Percentiles rank a stretch among this genome's conserved stretches.
These are phyloP conservation scores for Calliphora vomitoria DNA, from an alignment of 2,888 invertebrate genomes.

Conservation along the genomic window DNA sequence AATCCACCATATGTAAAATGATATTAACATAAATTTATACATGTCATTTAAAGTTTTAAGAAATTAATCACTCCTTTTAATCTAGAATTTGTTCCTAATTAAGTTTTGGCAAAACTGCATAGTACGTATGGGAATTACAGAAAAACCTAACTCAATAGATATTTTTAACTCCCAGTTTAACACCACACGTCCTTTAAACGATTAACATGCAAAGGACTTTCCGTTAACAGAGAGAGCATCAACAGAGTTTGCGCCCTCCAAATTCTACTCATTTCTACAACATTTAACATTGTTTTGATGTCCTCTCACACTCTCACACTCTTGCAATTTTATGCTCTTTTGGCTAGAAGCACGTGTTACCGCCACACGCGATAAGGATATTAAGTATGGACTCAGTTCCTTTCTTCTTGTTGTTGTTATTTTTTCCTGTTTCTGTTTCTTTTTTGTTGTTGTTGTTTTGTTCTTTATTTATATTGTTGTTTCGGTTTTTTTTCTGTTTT, in stretches of 20 bases:
- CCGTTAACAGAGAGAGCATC: slow-evolving; percentile 13
- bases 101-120: too few relatives aligned
- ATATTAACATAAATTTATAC: too few relatives aligned
- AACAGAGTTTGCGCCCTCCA: slow-evolving; percentile 29
- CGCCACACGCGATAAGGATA: slow-evolving; percentile 37
- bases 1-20: too few relatives aligned
- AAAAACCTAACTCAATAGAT: neutral
- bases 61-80: too few relatives aligned
- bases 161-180: neutral
- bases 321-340: neutral
- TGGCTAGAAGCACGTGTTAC: slow-evolving; percentile 62
- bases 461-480: slow-evolving; percentile 23
- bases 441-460: slow-evolving; percentile 9
- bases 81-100: too few relatives aligned
- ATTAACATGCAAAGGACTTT: neutral
- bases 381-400: slow-evolving; percentile 14
- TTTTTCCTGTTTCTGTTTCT: slow-evolving; percentile 11
- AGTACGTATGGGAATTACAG: too few relatives aligned
- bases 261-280: neutral
- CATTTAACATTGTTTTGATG: neutral
- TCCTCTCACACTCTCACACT: neutral
- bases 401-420: slow-evolving; percentile 1
- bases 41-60: too few relatives aligned
- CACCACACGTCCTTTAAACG: neutral
- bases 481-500: neutral